Conservation (phyloP, 2,888 invertebrate species). For the Notodonta ziczac region DNA sequence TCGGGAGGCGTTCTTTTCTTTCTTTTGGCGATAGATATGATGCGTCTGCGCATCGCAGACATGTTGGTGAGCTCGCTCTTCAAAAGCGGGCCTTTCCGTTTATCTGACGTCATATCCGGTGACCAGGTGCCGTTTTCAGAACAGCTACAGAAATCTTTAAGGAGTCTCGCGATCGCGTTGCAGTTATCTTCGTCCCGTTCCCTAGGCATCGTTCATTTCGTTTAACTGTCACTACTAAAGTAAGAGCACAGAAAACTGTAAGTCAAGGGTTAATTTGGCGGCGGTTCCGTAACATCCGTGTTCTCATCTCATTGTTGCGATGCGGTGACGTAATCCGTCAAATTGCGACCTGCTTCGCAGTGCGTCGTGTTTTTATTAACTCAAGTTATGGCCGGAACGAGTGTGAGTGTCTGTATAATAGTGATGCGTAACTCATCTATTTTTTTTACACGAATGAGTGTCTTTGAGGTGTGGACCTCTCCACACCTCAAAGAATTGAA, state of each 20-base stretch:
- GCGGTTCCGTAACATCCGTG: constrained; percentile 51
- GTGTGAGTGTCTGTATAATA: constrained; percentile 8
- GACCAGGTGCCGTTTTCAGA: constrained; percentile 82
- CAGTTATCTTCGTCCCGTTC: constrained; percentile 71
- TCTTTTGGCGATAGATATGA: constrained; percentile 72
- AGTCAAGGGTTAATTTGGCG: constrained; percentile 52
- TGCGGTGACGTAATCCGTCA: constrained; percentile 48
- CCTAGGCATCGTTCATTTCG: constrained; percentile 69
- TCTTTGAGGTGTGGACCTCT: constrained; percentile 1
- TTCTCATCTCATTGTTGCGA: constrained; percentile 50
- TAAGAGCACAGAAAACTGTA: constrained; percentile 69
- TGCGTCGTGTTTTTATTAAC: constrained; percentile 16
- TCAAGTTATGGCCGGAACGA: constrained; percentile 24
- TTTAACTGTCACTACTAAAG: constrained; percentile 70
- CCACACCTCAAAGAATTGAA: too few species aligned
- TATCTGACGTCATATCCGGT: constrained; percentile 76
- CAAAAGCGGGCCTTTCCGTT: constrained; percentile 68
- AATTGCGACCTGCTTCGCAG: constrained; percentile 41
- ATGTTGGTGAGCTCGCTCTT: constrained; percentile 79
- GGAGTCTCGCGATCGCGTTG: constrained; percentile 73
- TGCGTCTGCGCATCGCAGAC: constrained; percentile 75
- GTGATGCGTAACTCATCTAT: constrained; percentile 22
- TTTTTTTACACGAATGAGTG: background rate
- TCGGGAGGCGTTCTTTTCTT: constrained; percentile 64
- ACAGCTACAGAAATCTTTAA: constrained; percentile 81